Percentiles rank a stretch among this genome's conserved stretches.
Conservation (phyloP, 2,113 vertebrate genomes). For the Dicrurus megarhynchus region DNA sequence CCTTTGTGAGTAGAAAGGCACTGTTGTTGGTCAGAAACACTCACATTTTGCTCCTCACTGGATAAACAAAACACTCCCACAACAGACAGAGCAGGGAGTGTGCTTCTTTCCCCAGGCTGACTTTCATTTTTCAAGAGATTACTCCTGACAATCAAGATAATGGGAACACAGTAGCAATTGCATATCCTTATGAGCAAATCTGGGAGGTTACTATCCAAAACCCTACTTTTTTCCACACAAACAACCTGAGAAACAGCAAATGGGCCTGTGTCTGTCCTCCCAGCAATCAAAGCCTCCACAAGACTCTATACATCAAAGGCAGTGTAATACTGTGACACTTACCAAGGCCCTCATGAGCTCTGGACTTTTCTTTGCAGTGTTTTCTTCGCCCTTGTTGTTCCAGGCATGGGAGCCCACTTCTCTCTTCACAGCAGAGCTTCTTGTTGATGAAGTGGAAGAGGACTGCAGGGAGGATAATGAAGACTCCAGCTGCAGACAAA, state of each 20-base stretch:
- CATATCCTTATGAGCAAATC: not conserved
- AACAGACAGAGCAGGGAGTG: not conserved
- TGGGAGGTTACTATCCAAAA: not conserved
- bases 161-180: not conserved
- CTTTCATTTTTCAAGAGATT: not conserved
- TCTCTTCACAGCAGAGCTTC: slow-evolving; percentile 83
- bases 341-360: slow-evolving; percentile 76
- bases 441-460: slow-evolving; percentile 88
- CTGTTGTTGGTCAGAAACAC: not conserved
- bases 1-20: not conserved
- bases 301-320: not conserved
- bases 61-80: not conserved
- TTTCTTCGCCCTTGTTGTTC: slow-evolving; percentile 71
- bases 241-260: not conserved
- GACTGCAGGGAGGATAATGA: slow-evolving; percentile 80
- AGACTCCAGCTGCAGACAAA: slow-evolving; percentile 81
- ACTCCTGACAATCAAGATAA: not conserved
- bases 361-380: slow-evolving; percentile 55
- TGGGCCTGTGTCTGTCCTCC: not conserved
- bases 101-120: not conserved
- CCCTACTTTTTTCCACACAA: not conserved
- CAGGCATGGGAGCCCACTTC: slow-evolving; percentile 73
- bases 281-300: not conserved
- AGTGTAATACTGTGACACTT: slow-evolving; percentile 38
- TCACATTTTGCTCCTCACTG: not conserved